These are phyloP conservation scores for Hemithea aestivaria DNA, from an alignment of 2,888 invertebrate genomes.

Conservation along the genomic window DNA sequence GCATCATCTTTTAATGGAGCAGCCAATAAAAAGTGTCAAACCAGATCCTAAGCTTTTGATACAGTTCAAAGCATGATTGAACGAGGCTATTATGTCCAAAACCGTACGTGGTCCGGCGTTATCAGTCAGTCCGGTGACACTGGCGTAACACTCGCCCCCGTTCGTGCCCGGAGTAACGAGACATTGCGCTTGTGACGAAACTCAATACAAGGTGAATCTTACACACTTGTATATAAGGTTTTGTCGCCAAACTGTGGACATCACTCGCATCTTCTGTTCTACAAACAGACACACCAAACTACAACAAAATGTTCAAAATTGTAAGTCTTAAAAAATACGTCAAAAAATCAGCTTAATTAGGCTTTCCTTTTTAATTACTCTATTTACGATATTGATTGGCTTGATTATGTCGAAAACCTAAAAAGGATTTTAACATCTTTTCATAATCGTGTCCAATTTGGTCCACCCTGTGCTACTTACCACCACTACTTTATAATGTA, in stretches of 20 bases:
- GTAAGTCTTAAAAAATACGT: slow-evolving; percentile 39
- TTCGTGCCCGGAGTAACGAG: slow-evolving; percentile 63
- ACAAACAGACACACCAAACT: slow-evolving; percentile 42
- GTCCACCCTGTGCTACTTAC: too few relatives aligned
- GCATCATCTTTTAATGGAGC: too few relatives aligned
- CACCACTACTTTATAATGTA: too few relatives aligned
- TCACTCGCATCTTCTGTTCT: slow-evolving; percentile 59
- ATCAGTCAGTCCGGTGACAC: slow-evolving; percentile 42
- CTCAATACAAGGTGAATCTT: slow-evolving; percentile 71
- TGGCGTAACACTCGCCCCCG: slow-evolving; percentile 61
- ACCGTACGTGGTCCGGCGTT: slow-evolving; percentile 32
- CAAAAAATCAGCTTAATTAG: too few relatives aligned
- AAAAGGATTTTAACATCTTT: too few relatives aligned
- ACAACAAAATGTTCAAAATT: slow-evolving; percentile 61
- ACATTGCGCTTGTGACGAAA: slow-evolving; percentile 62
- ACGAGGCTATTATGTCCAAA: slow-evolving; percentile 33
- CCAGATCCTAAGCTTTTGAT: slow-evolving; percentile 20
- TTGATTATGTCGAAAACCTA: too few relatives aligned
- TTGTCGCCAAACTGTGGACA: slow-evolving; percentile 53
- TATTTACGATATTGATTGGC: too few relatives aligned
- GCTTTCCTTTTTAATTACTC: too few relatives aligned
- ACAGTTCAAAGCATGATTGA: slow-evolving; percentile 24
- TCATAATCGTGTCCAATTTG: too few relatives aligned
- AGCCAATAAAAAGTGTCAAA: too few relatives aligned
- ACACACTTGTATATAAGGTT: slow-evolving; percentile 67